These are phyloP conservation scores for Himalopsyche anomala DNA, from an alignment of 2,888 invertebrate genomes.

Conservation along the genomic window DNA sequence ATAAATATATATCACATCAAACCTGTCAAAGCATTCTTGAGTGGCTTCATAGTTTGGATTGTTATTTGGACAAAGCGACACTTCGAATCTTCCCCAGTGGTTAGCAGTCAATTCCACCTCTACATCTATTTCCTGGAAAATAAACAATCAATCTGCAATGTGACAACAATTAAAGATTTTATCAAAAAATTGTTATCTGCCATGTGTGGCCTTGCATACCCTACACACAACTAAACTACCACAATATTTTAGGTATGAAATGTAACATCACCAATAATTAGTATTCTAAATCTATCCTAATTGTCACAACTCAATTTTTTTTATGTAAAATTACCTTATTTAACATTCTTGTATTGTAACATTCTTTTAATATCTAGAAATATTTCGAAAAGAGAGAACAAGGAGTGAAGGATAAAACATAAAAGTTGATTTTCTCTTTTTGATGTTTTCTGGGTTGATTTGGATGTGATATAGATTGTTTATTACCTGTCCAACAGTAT, in stretches of 20 bases:
- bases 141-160: constrained; percentile 31
- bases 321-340: too few relatives aligned
- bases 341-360: too few relatives aligned
- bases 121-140: constrained; percentile 84
- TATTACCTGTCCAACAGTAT: constrained; percentile 87
- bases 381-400: too few relatives aligned
- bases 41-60: constrained; percentile 86
- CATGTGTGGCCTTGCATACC: constrained; percentile 46
- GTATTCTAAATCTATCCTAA: too few relatives aligned
- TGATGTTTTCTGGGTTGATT: too few relatives aligned
- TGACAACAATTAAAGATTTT: neutral
- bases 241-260: too few relatives aligned
- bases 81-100: constrained; percentile 91
- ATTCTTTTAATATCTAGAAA: too few relatives aligned
- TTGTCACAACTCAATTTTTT: too few relatives aligned
- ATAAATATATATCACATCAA: constrained; percentile 54
- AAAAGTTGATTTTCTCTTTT: too few relatives aligned
- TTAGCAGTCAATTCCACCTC: constrained; percentile 93
- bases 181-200: neutral
- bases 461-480: neutral
- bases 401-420: too few relatives aligned
- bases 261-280: too few relatives aligned
- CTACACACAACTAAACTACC: too few relatives aligned
- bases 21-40: constrained; percentile 90
- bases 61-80: constrained; percentile 91